Conservation (phyloP, 2,888 invertebrate genomes). For the Scaptodrosophila latifasciaeformis region DNA sequence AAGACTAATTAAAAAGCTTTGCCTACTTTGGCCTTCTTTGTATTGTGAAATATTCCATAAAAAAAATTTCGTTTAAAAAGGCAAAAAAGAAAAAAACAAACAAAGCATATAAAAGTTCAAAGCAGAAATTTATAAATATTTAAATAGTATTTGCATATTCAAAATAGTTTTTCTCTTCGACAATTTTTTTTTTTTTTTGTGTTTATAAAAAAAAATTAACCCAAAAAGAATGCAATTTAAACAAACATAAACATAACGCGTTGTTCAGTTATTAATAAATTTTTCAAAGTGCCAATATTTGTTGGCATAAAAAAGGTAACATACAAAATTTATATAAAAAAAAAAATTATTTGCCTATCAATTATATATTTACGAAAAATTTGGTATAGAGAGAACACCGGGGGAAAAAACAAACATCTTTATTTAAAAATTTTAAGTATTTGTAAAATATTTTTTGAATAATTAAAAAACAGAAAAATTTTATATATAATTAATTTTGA, state of each 20-base stretch:
- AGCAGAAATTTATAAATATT: conserved; percentile 34
- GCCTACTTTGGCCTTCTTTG: no score
- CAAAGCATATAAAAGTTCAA: conserved; percentile 10
- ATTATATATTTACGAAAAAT: no score
- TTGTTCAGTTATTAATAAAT: conserved; percentile 21
- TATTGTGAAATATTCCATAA: no score
- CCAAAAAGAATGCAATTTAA: no score
- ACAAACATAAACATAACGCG: background rate
- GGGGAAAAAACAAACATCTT: background rate
- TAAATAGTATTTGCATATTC: conserved; percentile 18
- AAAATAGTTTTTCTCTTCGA: conserved; percentile 1
- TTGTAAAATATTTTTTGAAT: background rate
- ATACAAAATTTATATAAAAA: conserved; percentile 18
- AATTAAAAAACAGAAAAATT: no score
- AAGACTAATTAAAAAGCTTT: conserved; percentile 36
- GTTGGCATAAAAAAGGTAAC: conserved; percentile 10
- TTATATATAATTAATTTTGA: no score
- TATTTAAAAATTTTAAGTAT: background rate
- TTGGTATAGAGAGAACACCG: no score
- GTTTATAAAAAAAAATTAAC: conserved; percentile 2
- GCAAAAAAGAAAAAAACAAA: conserved; percentile 12
- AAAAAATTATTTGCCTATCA: no score
- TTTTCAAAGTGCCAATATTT: conserved; percentile 11
- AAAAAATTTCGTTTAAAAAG: background rate
- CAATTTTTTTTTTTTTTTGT: conserved; percentile 21